phyloP scores from a whole-genome alignment of 2,888 invertebrate genomes.

The Brachyopa scutellaris region DNA sequence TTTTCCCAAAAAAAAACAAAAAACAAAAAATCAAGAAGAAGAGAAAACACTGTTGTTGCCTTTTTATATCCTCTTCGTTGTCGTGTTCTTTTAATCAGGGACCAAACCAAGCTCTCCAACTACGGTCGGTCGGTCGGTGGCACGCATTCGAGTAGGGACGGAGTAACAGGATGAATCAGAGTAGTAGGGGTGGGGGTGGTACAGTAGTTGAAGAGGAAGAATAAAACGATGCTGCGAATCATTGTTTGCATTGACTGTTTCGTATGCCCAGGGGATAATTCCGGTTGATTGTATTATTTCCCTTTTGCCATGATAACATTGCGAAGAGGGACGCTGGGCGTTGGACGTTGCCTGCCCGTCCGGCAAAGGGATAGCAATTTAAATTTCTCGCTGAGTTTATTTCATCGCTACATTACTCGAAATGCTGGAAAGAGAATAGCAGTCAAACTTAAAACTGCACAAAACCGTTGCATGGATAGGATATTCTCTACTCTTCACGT shows the following conservation, averaged over 20 bases:
- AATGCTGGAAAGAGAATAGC: background rate
- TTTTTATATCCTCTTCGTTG: slow-evolving; percentile 36
- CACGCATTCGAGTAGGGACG: slow-evolving; percentile 51
- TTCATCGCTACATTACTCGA: background rate
- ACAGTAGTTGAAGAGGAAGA: slow-evolving; percentile 1
- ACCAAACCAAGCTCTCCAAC: slow-evolving; percentile 24
- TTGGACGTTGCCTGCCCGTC: background rate
- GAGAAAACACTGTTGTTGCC: slow-evolving; percentile 23
- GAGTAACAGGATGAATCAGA: slow-evolving; percentile 42
- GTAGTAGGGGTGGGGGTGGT: slow-evolving; percentile 26
- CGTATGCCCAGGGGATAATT: slow-evolving; percentile 71
- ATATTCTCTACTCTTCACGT: no score
- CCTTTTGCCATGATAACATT: slow-evolving; percentile 62
- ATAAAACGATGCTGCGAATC: slow-evolving; percentile 68
- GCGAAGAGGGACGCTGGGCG: background rate
- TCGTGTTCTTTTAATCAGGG: slow-evolving; percentile 70
- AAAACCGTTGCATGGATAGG: background rate
- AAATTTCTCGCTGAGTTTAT: slow-evolving; percentile 32
- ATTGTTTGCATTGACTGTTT: slow-evolving; percentile 72
- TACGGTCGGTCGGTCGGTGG: slow-evolving; percentile 1
- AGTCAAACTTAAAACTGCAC: background rate
- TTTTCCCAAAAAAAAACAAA: slow-evolving; percentile 19
- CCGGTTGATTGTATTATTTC: slow-evolving; percentile 71
- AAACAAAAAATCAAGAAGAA: background rate
- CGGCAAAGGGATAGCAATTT: slow-evolving; percentile 27